Evolutionary conservation across 2,113 vertebrate genomes (phyloP).

Genomic region (Abramis brama): DNA sequence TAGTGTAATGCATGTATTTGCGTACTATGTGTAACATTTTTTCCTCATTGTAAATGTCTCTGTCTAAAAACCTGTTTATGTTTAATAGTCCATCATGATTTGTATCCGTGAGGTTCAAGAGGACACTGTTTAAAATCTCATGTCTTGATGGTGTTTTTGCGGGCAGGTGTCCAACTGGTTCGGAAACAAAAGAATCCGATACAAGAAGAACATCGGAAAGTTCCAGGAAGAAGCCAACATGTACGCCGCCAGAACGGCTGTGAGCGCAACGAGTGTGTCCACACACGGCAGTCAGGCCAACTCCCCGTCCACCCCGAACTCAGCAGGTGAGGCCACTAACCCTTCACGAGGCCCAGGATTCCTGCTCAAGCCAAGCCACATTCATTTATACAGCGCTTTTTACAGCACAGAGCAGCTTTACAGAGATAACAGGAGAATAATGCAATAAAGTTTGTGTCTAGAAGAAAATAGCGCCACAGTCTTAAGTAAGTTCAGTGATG

Average conservation of each 20-base stretch:
- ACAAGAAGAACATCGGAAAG: constrained; percentile 99
- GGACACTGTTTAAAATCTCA: background rate
- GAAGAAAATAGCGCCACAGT: no score
- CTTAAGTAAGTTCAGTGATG: no score
- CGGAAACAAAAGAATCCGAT: constrained; percentile 99
- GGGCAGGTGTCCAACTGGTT: constrained; percentile 99
- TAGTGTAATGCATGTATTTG: background rate
- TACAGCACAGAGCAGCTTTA: no score
- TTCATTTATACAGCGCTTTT: no score
- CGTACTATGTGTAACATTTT: background rate
- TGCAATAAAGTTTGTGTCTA: no score
- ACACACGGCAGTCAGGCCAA: constrained; percentile 99
- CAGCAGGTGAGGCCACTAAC: constrained; percentile 86
- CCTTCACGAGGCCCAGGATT: constrained; percentile 39
- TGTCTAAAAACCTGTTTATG: background rate
- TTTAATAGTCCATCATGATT: background rate
- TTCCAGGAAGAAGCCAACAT: constrained; percentile 99
- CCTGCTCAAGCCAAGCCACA: background rate
- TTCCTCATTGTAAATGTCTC: background rate
- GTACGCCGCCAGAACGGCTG: constrained; percentile 99
- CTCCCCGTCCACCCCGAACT: constrained; percentile 99
- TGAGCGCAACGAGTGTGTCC: constrained; percentile 94
- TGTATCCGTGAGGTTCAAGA: background rate
- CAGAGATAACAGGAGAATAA: no score
- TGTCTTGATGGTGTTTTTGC: constrained; percentile 19